Conservation (phyloP, 2,113 vertebrate genomes). For the Gavia stellata region DNA sequence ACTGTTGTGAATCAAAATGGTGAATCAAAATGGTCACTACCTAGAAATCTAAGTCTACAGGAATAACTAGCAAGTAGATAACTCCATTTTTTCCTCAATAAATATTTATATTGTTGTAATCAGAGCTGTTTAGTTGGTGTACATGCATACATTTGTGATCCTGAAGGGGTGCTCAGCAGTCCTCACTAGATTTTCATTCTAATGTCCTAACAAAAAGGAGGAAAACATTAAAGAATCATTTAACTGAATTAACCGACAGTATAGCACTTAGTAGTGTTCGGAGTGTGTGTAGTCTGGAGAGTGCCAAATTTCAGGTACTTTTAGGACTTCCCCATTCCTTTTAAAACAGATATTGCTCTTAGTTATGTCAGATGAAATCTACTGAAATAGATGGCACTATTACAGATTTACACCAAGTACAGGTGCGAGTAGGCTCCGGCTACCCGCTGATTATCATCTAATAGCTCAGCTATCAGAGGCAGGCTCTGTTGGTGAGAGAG, state of each 20-base stretch:
- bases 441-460: background rate
- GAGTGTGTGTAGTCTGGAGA: background rate
- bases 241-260: background rate
- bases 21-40: constrained; percentile 34
- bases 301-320: background rate
- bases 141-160: background rate
- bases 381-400: background rate
- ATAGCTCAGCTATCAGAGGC: background rate
- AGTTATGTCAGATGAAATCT: background rate
- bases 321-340: background rate
- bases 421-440: background rate
- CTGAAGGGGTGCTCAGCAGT: background rate
- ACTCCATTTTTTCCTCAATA: background rate
- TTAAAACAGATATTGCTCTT: background rate
- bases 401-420: too few species aligned
- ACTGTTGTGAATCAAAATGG: constrained; percentile 45
- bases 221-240: background rate
- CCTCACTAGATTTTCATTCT: background rate
- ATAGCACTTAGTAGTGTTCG: accelerated
- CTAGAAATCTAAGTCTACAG: constrained; percentile 16
- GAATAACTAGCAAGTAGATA: constrained; percentile 17
- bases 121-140: background rate
- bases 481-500: background rate
- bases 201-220: background rate
- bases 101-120: background rate